Evolutionary conservation across 2,888 invertebrate species (phyloP).

Genomic region (Mactromeris polynyma): DNA sequence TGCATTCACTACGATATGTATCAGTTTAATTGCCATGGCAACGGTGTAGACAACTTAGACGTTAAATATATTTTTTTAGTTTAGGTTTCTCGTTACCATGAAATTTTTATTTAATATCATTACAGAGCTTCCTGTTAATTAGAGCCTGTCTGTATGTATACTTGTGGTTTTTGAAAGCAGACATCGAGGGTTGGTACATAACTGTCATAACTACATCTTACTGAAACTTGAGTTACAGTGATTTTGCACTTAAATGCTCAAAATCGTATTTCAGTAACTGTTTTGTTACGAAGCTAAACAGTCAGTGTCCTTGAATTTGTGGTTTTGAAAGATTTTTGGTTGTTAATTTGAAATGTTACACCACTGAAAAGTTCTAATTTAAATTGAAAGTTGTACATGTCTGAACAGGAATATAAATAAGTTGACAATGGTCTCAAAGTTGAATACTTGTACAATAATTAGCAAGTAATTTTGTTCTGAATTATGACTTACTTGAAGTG

Average conservation of each 20-base stretch:
- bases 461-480: too few relatives aligned
- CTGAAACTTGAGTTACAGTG: too few relatives aligned
- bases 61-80: background rate
- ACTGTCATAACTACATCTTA: too few relatives aligned
- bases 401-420: background rate
- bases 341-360: background rate
- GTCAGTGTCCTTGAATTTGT: background rate
- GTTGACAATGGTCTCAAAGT: too few relatives aligned
- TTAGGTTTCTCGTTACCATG: background rate
- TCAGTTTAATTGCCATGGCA: conserved; percentile 19
- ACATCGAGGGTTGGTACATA: too few relatives aligned
- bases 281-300: background rate
- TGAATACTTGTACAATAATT: too few relatives aligned
- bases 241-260: too few relatives aligned
- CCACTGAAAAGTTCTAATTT: background rate
- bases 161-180: background rate
- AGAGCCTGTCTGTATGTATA: background rate
- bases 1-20: conserved; percentile 9
- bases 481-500: too few relatives aligned
- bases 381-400: background rate
- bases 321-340: background rate
- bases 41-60: background rate
- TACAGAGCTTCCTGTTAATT: conserved; percentile 2
- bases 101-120: background rate
- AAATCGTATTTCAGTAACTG: background rate